Base-by-base conservation (phyloP, 2,888 invertebrate genomes). In the Stegana nigrithorax region DNA sequence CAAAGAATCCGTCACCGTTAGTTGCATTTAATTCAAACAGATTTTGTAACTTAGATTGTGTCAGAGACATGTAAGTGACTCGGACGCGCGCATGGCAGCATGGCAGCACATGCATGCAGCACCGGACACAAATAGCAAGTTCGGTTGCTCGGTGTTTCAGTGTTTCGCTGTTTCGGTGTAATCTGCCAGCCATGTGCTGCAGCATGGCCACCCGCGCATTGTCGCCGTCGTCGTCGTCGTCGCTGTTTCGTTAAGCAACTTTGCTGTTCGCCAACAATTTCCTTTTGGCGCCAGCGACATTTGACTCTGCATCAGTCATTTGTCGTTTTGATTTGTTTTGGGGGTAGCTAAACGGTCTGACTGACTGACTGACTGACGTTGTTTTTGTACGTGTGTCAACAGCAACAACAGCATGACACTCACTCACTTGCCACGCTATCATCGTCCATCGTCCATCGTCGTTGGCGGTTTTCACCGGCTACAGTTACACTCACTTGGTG, bases 381-480 rank as follows among this genome's bases (percentile, higher is more conserved):
- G n/a, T n/a, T n/a, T n/a, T n/a, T n/a, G n/a, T n/a, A n/a, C n/a
- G n/a, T n/a, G n/a, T n/a, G n/a, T 69, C 70, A 67, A 68, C 70
- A 72, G 70, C 68, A 70, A 68, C 73, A 70, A 66, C 71, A 64
- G 56, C 65, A 59, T 68, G 66, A 70, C 67, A 50, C 70, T 67
- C 73, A 25, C n/a, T n/a, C n/a, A 12, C 32, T 12, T 32, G 32
- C 32, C 12, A 12, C 12, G 32, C 7, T 12, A 8, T 32, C 7
- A 8, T 32, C 32, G 12, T 32, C 32, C 6, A 32, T n/a, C n/a
- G n/a, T n/a, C n/a, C n/a, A n/a, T n/a, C n/a, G n/a, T n/a, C n/a
- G n/a, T n/a, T n/a, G n/a, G n/a, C 6, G 32, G 32, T 12, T 32
- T 12, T 32, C 32, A 12, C 32, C 12, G 32, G 6, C 7, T 12